Evolutionary conservation across 2,888 invertebrate species (phyloP), one percentile per base, ranked within the genome.

Genomic region (Autographa pulchrina): DNA sequence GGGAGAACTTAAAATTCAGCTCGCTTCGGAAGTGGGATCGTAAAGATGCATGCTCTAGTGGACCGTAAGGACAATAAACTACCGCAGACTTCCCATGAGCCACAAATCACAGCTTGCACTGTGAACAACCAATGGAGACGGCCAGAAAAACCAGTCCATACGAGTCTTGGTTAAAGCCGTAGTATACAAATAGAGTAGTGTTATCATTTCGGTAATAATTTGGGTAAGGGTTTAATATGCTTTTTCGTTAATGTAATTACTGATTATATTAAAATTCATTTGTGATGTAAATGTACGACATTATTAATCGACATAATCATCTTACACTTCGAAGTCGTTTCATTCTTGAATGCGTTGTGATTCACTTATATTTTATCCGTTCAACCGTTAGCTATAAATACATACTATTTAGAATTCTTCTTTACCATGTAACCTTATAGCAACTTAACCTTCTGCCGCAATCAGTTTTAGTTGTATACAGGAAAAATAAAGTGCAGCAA

Each of bases 401-500:
- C n/a, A n/a, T 35, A 9, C 35, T 35, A 6, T 38, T 38, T 11
- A 38, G 11, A 38, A 11, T 38, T 38, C 38, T 11, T 11, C n/a
- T 11, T 2, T 11, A 38, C 2, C 0, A 16, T 16, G 43, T 43
- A 16, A 3, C 14, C 43, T 4, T 43, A 16, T 43, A 7, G n/a
- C 6, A 7, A 58, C 6, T 43, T 18, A 32, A 5, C 43, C 66
- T 66, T 66, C 66, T 66, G 43, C 4, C 0, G 9, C 31, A 0
- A 13, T 2, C 2, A 16, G 2, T 14, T 20, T 20, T 48, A 35
- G 14, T 9, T 7, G 32, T 35, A 31, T 58, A 61, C 20, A 64
- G 48, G 52, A 69, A 79, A 74, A 79, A 79, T 82, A 84, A 77
- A 78, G 80, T 82, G 82, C 80, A 77, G 72, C 70, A 72, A 72